Evolutionary conservation across 2,888 invertebrate genomes (phyloP).

Genomic region (Chymomyza amoena): DNA sequence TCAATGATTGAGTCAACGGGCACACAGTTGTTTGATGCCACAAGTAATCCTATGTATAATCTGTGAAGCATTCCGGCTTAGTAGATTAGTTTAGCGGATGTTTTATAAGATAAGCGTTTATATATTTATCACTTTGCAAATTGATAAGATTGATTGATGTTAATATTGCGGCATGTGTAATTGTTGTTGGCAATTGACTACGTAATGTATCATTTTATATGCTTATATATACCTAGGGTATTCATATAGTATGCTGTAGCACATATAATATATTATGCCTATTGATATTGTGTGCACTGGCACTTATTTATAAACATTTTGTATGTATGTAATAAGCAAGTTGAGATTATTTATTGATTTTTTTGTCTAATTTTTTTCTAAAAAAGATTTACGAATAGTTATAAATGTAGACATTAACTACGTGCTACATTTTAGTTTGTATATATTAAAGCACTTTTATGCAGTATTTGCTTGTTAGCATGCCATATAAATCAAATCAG

Average conservation of each 20-base stretch:
- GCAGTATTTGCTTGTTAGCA: constrained; percentile 45
- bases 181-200: constrained; percentile 3
- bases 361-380: constrained; percentile 32
- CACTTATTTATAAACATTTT: constrained; percentile 8
- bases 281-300: constrained; percentile 14
- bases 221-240: constrained; percentile 3
- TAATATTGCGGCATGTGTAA: constrained; percentile 23
- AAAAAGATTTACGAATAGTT: constrained; percentile 4
- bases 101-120: not conserved
- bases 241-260: constrained; percentile 10
- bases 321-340: constrained; percentile 20
- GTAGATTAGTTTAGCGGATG: not conserved
- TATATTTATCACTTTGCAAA: constrained; percentile 55
- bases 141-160: constrained; percentile 57
- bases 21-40: constrained; percentile 80
- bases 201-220: constrained; percentile 22
- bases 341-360: constrained; percentile 40
- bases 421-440: constrained; percentile 49
- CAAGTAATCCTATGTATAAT: constrained; percentile 78
- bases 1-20: constrained; percentile 82
- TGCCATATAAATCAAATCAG: constrained; percentile 48
- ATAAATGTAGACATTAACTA: constrained; percentile 17
- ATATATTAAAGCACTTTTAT: constrained; percentile 28
- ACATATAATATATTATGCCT: constrained; percentile 18
- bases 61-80: constrained; percentile 42